A percentile compares a stretch with the other conserved stretches of the same genome.
These are phyloP conservation scores for Cyanocitta stelleri DNA, from an alignment of 2,113 vertebrate genomes.

Conservation along the genomic window DNA sequence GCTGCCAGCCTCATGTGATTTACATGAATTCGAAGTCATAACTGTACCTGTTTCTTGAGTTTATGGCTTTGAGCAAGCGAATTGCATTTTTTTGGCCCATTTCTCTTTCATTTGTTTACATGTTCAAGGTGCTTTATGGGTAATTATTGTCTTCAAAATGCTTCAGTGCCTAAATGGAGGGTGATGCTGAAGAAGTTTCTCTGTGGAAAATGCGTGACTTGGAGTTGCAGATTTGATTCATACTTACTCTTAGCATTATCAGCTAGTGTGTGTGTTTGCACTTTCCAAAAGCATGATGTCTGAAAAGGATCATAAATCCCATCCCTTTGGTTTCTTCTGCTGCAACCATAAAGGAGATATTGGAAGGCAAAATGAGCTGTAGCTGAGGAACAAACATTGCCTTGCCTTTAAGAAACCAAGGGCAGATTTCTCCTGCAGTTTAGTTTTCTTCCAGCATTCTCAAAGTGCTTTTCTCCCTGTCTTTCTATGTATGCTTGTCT, in stretches of 20 bases:
- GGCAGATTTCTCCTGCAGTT: not conserved
- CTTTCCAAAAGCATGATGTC: not conserved
- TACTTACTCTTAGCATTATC: not conserved
- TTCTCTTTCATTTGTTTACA: not conserved
- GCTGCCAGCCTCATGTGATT: not conserved
- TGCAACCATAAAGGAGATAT: not conserved
- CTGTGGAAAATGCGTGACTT: not conserved
- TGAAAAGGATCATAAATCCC: not conserved
- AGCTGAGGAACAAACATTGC: not conserved
- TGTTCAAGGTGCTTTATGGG: not conserved
- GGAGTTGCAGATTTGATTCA: not conserved
- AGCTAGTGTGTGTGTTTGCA: not conserved
- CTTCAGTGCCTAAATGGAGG: not conserved
- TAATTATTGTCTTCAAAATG: not conserved
- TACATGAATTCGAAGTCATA: not conserved
- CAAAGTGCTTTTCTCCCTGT: not conserved
- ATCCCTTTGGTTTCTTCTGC: not conserved
- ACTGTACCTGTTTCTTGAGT: not conserved
- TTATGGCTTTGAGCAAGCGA: not conserved
- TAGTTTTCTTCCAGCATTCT: not conserved
- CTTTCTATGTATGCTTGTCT: not conserved
- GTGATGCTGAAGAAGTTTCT: not conserved
- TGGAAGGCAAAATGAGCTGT: not conserved
- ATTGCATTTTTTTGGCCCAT: not conserved
- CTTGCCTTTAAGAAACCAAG: not conserved